phyloP scores from a whole-genome alignment of 2,888 invertebrate species.

The Phymatocera aterrima region DNA sequence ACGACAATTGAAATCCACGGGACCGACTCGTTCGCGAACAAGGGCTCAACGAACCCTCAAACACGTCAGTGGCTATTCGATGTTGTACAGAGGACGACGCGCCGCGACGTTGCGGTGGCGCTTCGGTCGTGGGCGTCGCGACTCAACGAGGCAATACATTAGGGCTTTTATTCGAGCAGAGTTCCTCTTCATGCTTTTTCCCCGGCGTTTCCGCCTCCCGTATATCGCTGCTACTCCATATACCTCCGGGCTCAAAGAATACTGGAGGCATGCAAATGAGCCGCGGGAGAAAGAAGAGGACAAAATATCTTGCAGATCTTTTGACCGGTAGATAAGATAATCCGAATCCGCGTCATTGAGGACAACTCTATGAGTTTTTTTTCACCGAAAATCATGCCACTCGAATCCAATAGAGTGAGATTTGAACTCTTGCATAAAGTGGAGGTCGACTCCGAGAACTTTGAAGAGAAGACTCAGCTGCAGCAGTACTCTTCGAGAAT shows the following conservation, averaged over 20 bases:
- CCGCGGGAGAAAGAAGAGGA: background rate
- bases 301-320: too few relatives aligned
- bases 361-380: too few relatives aligned
- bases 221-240: too few relatives aligned
- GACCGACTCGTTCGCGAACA: background rate
- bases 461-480: too few relatives aligned
- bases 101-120: background rate
- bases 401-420: too few relatives aligned
- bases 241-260: slow-evolving; percentile 3
- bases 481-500: too few relatives aligned
- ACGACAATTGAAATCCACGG: slow-evolving; percentile 6
- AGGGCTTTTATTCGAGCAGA: slow-evolving; percentile 31
- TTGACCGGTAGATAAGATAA: too few relatives aligned
- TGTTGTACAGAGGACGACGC: background rate
- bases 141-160: slow-evolving; percentile 29
- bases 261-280: slow-evolving; percentile 5
- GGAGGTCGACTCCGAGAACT: too few relatives aligned
- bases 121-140: background rate
- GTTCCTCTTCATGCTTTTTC: slow-evolving; percentile 27
- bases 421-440: too few relatives aligned
- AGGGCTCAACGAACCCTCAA: slow-evolving; percentile 4
- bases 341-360: too few relatives aligned
- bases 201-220: background rate
- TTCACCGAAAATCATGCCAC: too few relatives aligned
- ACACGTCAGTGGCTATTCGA: slow-evolving; percentile 3